Evolutionary conservation across 2,888 invertebrate genomes (phyloP).

Genomic region (Chymomyza amoena): DNA sequence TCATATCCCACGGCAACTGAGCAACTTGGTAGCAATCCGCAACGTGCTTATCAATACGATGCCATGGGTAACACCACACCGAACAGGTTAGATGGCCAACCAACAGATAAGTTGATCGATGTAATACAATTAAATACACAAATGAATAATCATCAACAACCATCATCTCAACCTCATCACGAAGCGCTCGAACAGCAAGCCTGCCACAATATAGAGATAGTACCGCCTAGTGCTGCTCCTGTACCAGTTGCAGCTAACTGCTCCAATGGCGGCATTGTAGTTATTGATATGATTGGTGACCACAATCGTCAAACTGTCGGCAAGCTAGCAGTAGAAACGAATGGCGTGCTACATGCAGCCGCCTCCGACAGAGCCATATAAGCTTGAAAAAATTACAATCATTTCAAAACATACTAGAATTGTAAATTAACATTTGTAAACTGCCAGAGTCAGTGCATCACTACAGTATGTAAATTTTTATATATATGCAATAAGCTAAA

Average conservation of each 20-base stretch:
- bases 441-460: constrained; percentile 27
- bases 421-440: constrained; percentile 4
- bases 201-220: not conserved
- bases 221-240: not conserved
- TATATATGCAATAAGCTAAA: constrained; percentile 8
- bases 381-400: not conserved
- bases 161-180: constrained; percentile 36
- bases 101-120: constrained; percentile 78
- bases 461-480: constrained; percentile 9
- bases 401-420: not conserved
- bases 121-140: constrained; percentile 46
- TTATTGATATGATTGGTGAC: constrained; percentile 54
- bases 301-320: constrained; percentile 29
- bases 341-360: constrained; percentile 17
- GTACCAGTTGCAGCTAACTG: not conserved
- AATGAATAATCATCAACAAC: constrained; percentile 41
- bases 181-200: constrained; percentile 31
- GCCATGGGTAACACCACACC: constrained; percentile 89
- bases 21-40: constrained; percentile 37
- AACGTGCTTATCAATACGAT: constrained; percentile 81
- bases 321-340: constrained; percentile 58
- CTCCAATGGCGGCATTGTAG: not conserved
- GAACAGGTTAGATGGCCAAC: constrained; percentile 68
- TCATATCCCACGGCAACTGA: constrained; percentile 84
- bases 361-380: constrained; percentile 25